Evolutionary conservation across 2,888 invertebrate genomes (phyloP).

Genomic region (Leptinotarsa rubiginosa): DNA sequence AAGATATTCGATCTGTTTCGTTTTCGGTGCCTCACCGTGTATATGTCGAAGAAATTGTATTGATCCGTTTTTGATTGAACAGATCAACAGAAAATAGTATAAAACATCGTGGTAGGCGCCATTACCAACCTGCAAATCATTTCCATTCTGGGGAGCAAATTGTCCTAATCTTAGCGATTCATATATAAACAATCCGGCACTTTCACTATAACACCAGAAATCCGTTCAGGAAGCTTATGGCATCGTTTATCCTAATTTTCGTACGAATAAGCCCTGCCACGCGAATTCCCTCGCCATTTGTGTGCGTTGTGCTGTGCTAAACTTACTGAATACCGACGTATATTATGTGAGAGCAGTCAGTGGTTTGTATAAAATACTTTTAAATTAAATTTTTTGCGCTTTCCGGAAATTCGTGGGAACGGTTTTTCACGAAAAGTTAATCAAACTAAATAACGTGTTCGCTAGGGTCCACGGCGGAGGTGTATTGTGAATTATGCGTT

Average conservation of each 20-base stretch:
- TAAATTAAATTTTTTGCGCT: neutral
- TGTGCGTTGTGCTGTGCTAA: neutral
- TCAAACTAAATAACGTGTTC: slow-evolving; percentile 1
- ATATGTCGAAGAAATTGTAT: too few relatives aligned
- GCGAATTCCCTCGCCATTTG: slow-evolving; percentile 7
- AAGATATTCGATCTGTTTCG: too few relatives aligned
- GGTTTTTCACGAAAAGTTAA: neutral
- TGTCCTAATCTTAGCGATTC: neutral
- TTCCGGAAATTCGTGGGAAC: neutral
- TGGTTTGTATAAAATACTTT: slow-evolving; percentile 1
- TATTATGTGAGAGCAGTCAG: neutral
- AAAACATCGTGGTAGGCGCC: too few relatives aligned
- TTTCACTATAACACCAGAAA: neutral
- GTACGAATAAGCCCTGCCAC: neutral
- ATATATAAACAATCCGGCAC: neutral
- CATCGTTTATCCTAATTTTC: slow-evolving; percentile 6
- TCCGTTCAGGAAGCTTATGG: neutral
- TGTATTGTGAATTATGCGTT: neutral
- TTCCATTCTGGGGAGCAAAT: too few relatives aligned
- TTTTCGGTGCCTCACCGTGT: too few relatives aligned
- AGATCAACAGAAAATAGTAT: too few relatives aligned
- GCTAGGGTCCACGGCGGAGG: neutral
- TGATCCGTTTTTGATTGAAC: too few relatives aligned
- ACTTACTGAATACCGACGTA: neutral
- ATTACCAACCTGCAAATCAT: too few relatives aligned